Evolutionary conservation across 2,797 vertebrate genomes (phyloP).

Genomic region (Catamblyrhynchus diadema): DNA sequence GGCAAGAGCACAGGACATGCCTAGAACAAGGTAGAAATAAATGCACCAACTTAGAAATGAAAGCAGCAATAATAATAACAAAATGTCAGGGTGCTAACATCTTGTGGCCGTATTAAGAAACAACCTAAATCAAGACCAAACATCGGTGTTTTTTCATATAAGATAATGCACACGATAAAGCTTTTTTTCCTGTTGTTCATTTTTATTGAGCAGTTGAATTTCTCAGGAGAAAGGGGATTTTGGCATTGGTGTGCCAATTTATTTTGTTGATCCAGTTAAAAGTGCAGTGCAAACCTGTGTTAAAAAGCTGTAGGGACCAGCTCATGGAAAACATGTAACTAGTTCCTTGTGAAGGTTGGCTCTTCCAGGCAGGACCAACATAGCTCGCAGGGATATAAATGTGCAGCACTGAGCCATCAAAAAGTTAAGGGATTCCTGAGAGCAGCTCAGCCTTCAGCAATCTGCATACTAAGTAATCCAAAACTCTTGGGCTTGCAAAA

Average conservation of each 20-base stretch:
- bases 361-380: not conserved
- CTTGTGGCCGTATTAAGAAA: not conserved
- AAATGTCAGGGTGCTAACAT: not conserved
- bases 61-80: not conserved
- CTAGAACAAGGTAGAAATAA: not conserved
- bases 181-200: not conserved
- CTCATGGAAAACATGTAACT: not conserved
- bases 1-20: not conserved
- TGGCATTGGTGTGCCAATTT: not conserved
- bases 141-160: not conserved
- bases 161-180: rapidly evolving
- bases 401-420: rapidly evolving
- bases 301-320: not conserved
- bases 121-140: not conserved
- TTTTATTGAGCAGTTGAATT: not conserved
- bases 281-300: not conserved
- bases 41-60: not conserved
- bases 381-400: not conserved
- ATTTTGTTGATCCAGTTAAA: not conserved
- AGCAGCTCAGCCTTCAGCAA: not conserved
- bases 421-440: not conserved
- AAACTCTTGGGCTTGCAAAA: not conserved
- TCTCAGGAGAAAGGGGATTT: not conserved
- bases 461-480: not conserved
- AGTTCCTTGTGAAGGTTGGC: not conserved